Base-by-base conservation (phyloP, 1,140 invertebrate species). In the Heterodera carotae region DNA sequence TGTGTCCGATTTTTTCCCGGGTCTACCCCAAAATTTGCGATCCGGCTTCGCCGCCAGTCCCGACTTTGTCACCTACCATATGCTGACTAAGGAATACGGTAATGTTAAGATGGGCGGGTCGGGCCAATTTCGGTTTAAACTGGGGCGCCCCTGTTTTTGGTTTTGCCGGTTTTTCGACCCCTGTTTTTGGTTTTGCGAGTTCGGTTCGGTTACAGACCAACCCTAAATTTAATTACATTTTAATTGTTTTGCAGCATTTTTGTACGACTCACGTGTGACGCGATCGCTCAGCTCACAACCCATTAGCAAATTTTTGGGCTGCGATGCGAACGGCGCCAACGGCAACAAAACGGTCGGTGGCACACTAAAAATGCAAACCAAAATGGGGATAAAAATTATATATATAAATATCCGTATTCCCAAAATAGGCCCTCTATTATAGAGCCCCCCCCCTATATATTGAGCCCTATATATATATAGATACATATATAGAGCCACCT, bases 1-100 rank as follows among this genome's bases (percentile, higher is more conserved):
- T 34, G 33, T 74, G 56, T 43, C 43, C 36, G 72, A 60, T 66
- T 70, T 69, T 39, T 81, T 84, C 34, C 80, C 80, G 3, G 67
- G 73, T 33, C 71, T 81, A 29, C 80, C 80, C 1, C 70, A 72
- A 29, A 80, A 64, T 18, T 48, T 81, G 66, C 60, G 83, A n/a
- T 70, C 80, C 34, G 80, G 80, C 31, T 68, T 81, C 15, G 18
- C 76, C 8, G 81, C 72, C 27, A 62, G 8, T 8, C 7, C 70
- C 29, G 75, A 75, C 36, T 77, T 68, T 22, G 12, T 22, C 66
- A 33, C 48, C 15, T 72, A 69, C 60, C 79, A 56, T 43, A 79
- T 79, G 77, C 33, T 79, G 18, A 80, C 77, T 43, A 43, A 48
- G 5, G 43, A 79, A 18, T 74, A 62, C 39, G 59, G 72, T 74